Evolutionary conservation across 1,140 invertebrate genomes (phyloP).

Genomic region (Zophobas atratus): DNA sequence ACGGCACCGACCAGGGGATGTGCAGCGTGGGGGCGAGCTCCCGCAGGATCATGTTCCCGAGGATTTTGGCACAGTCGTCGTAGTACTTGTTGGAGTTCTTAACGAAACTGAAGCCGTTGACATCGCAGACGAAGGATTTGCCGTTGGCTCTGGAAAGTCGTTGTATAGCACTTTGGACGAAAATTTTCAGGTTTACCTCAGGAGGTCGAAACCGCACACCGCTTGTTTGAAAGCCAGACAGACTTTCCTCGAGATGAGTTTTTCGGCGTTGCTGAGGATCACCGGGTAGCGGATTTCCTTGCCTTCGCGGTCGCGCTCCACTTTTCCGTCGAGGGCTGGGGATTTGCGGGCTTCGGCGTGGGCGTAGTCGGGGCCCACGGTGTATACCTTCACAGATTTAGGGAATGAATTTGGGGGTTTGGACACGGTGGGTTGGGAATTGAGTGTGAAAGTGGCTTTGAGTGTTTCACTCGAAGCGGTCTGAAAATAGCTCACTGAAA

Average conservation of each 20-base stretch:
- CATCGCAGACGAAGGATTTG: constrained; percentile 99
- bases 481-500: too few relatives aligned
- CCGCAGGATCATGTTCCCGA: constrained; percentile 90
- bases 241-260: constrained; percentile 98
- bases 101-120: constrained; percentile 99
- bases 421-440: too few relatives aligned
- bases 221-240: constrained; percentile 99
- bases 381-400: constrained; percentile 79
- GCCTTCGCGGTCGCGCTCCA: constrained; percentile 97
- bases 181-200: constrained; percentile 75
- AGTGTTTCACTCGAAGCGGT: too few relatives aligned
- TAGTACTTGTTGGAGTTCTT: constrained; percentile 99
- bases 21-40: constrained; percentile 95
- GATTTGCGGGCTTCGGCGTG: constrained; percentile 99
- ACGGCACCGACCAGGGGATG: constrained; percentile 97
- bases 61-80: constrained; percentile 98
- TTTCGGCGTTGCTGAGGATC: constrained; percentile 97
- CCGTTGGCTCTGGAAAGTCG: constrained; percentile 88
- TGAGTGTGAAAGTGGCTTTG: too few relatives aligned
- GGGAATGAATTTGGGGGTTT: constrained; percentile 1
- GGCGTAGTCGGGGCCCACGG: constrained; percentile 98
- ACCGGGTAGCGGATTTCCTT: constrained; percentile 99
- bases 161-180: constrained; percentile 21
- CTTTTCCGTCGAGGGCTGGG: constrained; percentile 97
- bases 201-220: constrained; percentile 99